These are phyloP conservation scores for Neopipo cinnamomea DNA, from an alignment of 2,113 vertebrate species.

Conservation along the genomic window DNA sequence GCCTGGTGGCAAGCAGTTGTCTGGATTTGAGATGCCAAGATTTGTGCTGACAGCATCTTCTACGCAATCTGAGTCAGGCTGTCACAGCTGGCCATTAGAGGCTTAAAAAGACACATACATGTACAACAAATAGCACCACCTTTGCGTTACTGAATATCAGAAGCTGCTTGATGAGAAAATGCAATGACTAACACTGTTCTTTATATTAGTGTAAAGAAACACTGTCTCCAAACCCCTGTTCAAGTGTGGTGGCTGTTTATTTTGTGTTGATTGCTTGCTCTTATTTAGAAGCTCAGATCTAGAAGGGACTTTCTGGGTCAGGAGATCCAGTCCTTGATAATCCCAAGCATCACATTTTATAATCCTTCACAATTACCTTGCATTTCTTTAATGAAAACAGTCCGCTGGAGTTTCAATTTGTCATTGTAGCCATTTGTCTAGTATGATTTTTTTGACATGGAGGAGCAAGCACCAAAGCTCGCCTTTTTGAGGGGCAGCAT, in stretches of 20 bases:
- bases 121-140: constrained; percentile 34
- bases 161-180: constrained; percentile 14
- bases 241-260: not conserved
- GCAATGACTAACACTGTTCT: not conserved
- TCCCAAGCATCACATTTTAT: not conserved
- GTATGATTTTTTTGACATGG: not conserved
- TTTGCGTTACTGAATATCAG: constrained; percentile 3
- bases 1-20: constrained; percentile 74
- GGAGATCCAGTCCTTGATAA: not conserved
- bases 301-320: not conserved
- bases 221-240: not conserved
- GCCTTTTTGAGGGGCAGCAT: not conserved
- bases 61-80: constrained; percentile 70
- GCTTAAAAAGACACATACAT: constrained; percentile 59
- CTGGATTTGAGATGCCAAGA: constrained; percentile 72
- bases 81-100: constrained; percentile 70
- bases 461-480: not conserved
- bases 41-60: constrained; percentile 78
- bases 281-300: not conserved
- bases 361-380: not conserved
- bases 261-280: not conserved
- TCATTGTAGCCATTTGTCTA: not conserved
- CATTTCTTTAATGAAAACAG: not conserved
- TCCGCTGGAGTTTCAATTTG: not conserved
- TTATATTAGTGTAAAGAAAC: not conserved